Evolutionary conservation across 2,113 vertebrate genomes (phyloP).

Genomic region (Sapayoa aenigma): DNA sequence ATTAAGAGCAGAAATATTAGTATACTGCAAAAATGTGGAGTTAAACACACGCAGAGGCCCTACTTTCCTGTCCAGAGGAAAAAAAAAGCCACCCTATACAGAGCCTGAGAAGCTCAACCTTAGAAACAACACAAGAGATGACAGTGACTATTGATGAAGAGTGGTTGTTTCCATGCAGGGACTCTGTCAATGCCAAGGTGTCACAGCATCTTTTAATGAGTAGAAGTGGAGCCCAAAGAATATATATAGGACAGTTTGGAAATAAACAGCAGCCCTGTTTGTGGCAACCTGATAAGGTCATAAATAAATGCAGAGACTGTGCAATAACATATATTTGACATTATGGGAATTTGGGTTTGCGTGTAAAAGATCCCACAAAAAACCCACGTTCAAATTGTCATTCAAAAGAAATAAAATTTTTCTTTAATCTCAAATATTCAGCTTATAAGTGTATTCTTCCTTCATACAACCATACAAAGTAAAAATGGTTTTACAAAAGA

Average conservation of each 20-base stretch:
- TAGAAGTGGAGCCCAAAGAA: background rate
- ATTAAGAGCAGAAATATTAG: slow-evolving; percentile 39
- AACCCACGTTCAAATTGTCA: background rate
- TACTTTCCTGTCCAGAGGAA: background rate
- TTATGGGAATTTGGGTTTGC: background rate
- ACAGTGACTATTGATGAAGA: background rate
- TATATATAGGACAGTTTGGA: background rate
- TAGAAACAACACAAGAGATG: background rate
- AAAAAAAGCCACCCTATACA: background rate
- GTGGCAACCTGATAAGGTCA: background rate
- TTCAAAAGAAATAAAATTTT: background rate
- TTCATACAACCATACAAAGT: background rate
- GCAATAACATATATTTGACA: fast-evolving
- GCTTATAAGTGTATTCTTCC: background rate
- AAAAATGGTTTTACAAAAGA: background rate
- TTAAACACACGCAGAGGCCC: slow-evolving; percentile 39
- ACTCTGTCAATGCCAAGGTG: background rate
- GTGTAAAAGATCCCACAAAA: background rate
- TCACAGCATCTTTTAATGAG: background rate
- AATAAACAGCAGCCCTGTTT: background rate
- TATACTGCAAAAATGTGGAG: slow-evolving; percentile 34
- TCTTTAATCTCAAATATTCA: background rate
- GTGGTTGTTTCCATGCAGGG: background rate
- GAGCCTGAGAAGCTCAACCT: background rate
- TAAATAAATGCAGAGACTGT: background rate